phyloP scores from a whole-genome alignment of 2,888 invertebrate genomes.

The Amiota mariae region DNA sequence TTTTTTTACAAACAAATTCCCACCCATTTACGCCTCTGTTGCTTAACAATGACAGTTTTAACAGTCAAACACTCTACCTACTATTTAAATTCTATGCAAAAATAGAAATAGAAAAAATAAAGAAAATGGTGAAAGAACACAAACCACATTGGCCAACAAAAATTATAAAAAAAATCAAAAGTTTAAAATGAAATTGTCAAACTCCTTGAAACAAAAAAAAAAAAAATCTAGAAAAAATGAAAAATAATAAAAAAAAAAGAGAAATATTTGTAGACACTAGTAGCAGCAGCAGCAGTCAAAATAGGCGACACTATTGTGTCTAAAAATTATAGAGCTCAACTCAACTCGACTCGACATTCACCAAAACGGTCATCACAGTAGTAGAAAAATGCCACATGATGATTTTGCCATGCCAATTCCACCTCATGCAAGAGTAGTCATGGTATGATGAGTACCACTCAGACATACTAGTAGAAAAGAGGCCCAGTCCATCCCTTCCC shows the following conservation, averaged over 20 bases:
- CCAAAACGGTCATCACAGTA: slow-evolving; percentile 11
- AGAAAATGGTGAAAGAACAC: too few species aligned
- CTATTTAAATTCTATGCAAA: too few species aligned
- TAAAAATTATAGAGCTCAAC: neutral
- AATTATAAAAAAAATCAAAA: neutral
- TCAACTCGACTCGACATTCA: neutral
- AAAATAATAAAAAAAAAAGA: neutral
- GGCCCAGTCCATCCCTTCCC: neutral
- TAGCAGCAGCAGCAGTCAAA: neutral
- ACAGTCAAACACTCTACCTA: too few species aligned
- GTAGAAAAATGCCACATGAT: neutral
- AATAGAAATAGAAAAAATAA: too few species aligned
- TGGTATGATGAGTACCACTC: too few species aligned
- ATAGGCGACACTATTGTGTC: slow-evolving; percentile 1
- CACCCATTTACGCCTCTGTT: too few species aligned
- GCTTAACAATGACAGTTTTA: too few species aligned
- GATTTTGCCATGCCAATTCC: too few species aligned
- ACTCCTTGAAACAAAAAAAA: neutral
- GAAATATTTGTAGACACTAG: neutral
- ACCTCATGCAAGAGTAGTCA: too few species aligned
- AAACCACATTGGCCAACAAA: too few species aligned
- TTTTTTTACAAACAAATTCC: too few species aligned
- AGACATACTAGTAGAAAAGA: neutral
- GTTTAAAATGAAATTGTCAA: neutral
- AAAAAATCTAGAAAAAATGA: too few species aligned